Conservation (phyloP, 1,140 invertebrate species). For the Mylabris phalerata region DNA sequence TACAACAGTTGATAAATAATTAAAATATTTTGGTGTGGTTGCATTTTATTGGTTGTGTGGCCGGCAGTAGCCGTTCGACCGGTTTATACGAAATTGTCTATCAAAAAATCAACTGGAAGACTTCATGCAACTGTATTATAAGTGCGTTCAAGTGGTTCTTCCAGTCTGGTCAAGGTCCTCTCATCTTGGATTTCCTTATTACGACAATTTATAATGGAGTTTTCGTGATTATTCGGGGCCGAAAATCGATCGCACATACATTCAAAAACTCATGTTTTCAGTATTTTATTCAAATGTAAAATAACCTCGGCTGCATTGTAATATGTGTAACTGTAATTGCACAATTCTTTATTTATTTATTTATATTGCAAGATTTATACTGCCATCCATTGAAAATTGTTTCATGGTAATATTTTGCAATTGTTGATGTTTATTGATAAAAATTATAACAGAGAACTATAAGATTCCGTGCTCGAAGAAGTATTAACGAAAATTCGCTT, state of each 20-base stretch:
- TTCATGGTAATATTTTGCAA: slow-evolving; percentile 4
- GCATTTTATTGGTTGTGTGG: slow-evolving; percentile 13
- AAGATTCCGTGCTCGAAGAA: too few relatives aligned
- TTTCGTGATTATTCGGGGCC: too few relatives aligned
- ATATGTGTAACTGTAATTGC: slow-evolving; percentile 1
- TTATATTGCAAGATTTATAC: slow-evolving; percentile 6
- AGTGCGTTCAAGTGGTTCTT: not conserved
- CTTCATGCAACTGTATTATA: slow-evolving; percentile 1
- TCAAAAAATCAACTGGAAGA: not conserved
- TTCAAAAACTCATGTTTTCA: slow-evolving; percentile 3
- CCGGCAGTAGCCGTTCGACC: slow-evolving; percentile 9
- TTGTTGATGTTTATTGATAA: not conserved
- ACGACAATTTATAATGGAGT: not conserved
- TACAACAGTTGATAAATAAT: slow-evolving; percentile 7
- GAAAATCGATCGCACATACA: too few relatives aligned
- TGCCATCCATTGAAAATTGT: slow-evolving; percentile 1
- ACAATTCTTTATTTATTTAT: slow-evolving; percentile 12
- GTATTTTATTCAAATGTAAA: not conserved
- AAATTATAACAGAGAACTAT: too few relatives aligned
- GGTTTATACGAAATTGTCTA: slow-evolving; percentile 9
- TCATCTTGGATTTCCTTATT: not conserved
- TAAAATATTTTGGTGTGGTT: slow-evolving; percentile 10
- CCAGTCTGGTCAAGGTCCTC: slow-evolving; percentile 8
- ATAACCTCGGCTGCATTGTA: slow-evolving; percentile 1
- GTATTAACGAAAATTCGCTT: too few relatives aligned